Percentiles rank a stretch among this genome's conserved stretches.
Conservation (phyloP, 2,888 invertebrate genomes). For the Volucella bombylans region DNA sequence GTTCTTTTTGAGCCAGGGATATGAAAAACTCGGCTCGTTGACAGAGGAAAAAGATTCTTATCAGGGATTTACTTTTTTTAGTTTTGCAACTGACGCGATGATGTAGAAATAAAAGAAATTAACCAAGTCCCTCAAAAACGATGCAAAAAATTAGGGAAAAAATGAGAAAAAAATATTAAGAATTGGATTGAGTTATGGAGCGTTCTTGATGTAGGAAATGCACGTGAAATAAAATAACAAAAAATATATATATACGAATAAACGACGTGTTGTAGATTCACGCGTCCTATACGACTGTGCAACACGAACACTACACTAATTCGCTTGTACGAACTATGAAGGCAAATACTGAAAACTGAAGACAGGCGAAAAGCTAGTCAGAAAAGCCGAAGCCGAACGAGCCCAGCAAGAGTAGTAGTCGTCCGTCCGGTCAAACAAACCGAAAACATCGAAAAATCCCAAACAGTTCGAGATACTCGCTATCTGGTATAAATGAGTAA, state of each 20-base stretch:
- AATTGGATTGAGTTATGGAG: constrained; percentile 31
- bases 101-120: constrained; percentile 20
- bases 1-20: constrained; percentile 20
- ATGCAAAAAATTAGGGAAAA: constrained; percentile 1
- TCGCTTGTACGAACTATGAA: constrained; percentile 77
- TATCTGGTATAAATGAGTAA: constrained; percentile 66
- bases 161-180: constrained; percentile 32
- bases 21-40: constrained; percentile 42
- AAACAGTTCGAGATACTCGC: constrained; percentile 65
- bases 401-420: constrained; percentile 48
- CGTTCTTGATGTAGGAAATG: constrained; percentile 50
- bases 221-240: constrained; percentile 65
- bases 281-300: constrained; percentile 76
- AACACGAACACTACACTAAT: constrained; percentile 80
- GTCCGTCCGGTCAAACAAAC: constrained; percentile 51
- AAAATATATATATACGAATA: constrained; percentile 27
- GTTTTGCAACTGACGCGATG: background rate
- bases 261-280: constrained; percentile 65
- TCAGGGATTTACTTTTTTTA: constrained; percentile 37
- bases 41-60: constrained; percentile 55
- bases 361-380: constrained; percentile 70
- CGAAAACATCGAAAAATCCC: constrained; percentile 30
- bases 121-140: constrained; percentile 20
- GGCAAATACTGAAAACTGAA: constrained; percentile 75
- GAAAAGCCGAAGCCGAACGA: constrained; percentile 44